These are phyloP conservation scores for Amphibalanus amphitrite DNA, from an alignment of 1,140 invertebrate genomes.

Conservation along the genomic window DNA sequence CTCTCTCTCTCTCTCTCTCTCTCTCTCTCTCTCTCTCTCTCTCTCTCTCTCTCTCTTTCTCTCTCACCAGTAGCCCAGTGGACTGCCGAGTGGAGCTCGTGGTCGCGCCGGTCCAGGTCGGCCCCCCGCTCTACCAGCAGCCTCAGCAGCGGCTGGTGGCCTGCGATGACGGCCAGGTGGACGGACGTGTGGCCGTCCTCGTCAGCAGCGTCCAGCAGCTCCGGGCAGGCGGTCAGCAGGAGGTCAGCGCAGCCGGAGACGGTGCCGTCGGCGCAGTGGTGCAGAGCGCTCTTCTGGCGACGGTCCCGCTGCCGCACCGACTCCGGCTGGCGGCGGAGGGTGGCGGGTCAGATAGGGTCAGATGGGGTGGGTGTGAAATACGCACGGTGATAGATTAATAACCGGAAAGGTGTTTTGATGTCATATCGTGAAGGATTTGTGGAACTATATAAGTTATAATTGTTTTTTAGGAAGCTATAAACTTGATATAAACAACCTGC, in stretches of 20 bases:
- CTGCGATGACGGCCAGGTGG: conserved; percentile 80
- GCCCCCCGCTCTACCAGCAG: conserved; percentile 62
- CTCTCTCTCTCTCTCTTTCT: conserved; percentile 34
- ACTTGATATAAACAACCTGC: too few relatives aligned
- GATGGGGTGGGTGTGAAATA: too few relatives aligned
- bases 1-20: too few relatives aligned
- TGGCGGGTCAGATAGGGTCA: too few relatives aligned
- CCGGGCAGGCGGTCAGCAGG: conserved; percentile 43
- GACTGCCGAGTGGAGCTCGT: conserved; percentile 89
- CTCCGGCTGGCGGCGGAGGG: conserved; percentile 38
- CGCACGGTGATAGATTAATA: too few relatives aligned
- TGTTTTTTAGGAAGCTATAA: too few relatives aligned
- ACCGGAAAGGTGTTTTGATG: too few relatives aligned
- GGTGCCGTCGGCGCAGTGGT: conserved; percentile 68
- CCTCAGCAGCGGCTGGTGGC: conserved; percentile 53
- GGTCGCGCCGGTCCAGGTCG: conserved; percentile 70
- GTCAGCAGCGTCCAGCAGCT: conserved; percentile 61
- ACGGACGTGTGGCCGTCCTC: conserved; percentile 85
- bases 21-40: too few relatives aligned
- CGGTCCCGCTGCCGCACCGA: conserved; percentile 44
- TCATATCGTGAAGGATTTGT: too few relatives aligned
- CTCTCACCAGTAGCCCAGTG: conserved; percentile 99
- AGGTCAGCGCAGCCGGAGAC: conserved; percentile 27
- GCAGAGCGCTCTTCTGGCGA: conserved; percentile 66
- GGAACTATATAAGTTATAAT: too few relatives aligned